These are phyloP conservation scores for Conops quadrifasciatus DNA, from an alignment of 2,888 invertebrate species.

Conservation along the genomic window DNA sequence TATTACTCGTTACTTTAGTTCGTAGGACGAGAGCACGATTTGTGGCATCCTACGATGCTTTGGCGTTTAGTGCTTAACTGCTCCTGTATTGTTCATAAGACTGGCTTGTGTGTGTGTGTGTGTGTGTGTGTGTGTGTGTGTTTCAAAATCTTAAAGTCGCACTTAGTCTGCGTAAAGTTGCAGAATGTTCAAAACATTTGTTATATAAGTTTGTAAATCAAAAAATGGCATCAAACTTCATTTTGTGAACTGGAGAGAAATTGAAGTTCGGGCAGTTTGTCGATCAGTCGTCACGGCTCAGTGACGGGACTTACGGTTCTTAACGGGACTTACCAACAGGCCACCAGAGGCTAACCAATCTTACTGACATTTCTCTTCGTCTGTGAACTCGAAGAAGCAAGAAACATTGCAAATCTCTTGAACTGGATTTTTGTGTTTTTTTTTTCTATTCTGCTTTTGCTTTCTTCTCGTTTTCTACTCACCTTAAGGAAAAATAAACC, in stretches of 20 bases:
- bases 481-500: conserved; percentile 81
- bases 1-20: conserved; percentile 12
- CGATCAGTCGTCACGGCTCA: too few species aligned
- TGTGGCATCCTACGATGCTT: not conserved
- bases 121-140: not conserved
- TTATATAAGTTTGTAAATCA: too few species aligned
- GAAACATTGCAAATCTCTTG: too few species aligned
- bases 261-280: too few species aligned
- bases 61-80: not conserved
- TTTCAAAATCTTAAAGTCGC: not conserved
- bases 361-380: conserved; percentile 3
- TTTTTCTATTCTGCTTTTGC: not conserved
- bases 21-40: conserved; percentile 15
- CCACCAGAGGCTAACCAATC: not conserved
- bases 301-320: conserved; percentile 17
- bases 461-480: conserved; percentile 43
- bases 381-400: not conserved
- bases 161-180: not conserved
- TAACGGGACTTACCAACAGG: not conserved
- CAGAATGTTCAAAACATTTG: too few species aligned
- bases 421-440: not conserved
- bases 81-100: not conserved
- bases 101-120: not conserved
- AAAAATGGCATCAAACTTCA: too few species aligned
- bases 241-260: too few species aligned